phyloP scores from a whole-genome alignment of 1,140 invertebrate species.

The Nasonia vitripennis region DNA sequence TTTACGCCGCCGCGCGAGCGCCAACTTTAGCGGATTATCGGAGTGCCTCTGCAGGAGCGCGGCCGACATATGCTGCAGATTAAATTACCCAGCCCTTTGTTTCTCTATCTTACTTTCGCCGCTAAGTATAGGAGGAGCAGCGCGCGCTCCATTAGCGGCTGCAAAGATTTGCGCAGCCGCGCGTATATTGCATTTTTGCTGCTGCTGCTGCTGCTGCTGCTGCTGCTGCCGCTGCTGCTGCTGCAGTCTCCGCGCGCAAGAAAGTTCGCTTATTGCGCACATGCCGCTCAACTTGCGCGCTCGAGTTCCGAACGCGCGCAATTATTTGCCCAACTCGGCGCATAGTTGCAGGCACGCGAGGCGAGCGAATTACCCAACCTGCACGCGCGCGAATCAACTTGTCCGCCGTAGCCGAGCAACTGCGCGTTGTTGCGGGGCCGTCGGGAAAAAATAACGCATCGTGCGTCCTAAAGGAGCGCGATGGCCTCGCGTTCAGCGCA shows the following conservation, averaged over 20 bases:
- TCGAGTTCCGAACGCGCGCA: background rate
- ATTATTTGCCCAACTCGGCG: conserved; percentile 28
- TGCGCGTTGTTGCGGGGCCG: no score
- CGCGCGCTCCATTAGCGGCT: no score
- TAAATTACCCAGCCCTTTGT: conserved; percentile 6
- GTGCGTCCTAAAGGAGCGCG: no score
- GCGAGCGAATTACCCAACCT: conserved; percentile 16
- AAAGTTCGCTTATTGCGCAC: conserved; percentile 43
- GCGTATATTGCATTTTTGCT: background rate
- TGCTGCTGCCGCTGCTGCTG: background rate
- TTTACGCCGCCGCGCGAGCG: background rate
- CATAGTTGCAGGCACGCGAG: conserved; percentile 18
- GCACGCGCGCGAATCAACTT: no score
- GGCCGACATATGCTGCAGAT: background rate
- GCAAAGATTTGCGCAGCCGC: no score
- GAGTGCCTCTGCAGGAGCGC: background rate
- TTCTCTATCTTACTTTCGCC: background rate
- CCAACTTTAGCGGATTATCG: conserved; percentile 31
- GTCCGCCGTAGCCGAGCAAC: no score
- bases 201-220: background rate
- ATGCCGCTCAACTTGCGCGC: background rate
- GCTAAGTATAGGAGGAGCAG: background rate
- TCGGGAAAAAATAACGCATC: background rate
- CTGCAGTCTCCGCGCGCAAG: background rate
- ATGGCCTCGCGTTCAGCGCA: conserved; percentile 40